These are phyloP conservation scores for Drosophila baimaii DNA, from an alignment of 1,140 invertebrate species.

Conservation along the genomic window DNA sequence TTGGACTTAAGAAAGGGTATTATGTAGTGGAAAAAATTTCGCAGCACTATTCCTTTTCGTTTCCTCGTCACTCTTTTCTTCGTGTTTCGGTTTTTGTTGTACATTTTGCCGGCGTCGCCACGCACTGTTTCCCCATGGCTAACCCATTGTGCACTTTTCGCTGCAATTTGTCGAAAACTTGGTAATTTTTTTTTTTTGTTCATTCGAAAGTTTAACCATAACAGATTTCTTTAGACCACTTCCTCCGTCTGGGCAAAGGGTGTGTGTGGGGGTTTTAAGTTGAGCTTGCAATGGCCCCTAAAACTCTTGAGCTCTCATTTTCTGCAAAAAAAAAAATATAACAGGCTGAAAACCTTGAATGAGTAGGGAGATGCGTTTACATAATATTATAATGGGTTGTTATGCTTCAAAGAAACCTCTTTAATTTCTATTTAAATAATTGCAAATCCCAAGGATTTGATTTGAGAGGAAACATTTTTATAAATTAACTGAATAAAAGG, in stretches of 20 bases:
- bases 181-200: conserved; percentile 14
- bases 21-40: conserved; percentile 8
- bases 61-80: background rate
- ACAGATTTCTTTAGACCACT: conserved; percentile 68
- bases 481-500: no score
- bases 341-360: conserved; percentile 14
- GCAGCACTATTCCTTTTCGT: conserved; percentile 3
- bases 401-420: background rate
- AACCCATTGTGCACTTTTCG: conserved; percentile 74
- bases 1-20: conserved; percentile 25
- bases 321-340: conserved; percentile 18
- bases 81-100: conserved; percentile 43
- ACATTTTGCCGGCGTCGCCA: conserved; percentile 61
- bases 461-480: background rate
- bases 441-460: background rate
- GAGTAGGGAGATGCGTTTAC: background rate
- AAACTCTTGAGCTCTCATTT: conserved; percentile 39
- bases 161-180: conserved; percentile 78
- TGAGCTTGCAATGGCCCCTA: conserved; percentile 9
- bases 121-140: conserved; percentile 70
- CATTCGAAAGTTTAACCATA: conserved; percentile 73
- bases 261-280: conserved; percentile 9
- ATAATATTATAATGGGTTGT: background rate
- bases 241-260: conserved; percentile 21
- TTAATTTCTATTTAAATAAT: background rate